Evolutionary conservation across 1,140 invertebrate genomes (phyloP).

Genomic region (Sitodiplosis mosellana): DNA sequence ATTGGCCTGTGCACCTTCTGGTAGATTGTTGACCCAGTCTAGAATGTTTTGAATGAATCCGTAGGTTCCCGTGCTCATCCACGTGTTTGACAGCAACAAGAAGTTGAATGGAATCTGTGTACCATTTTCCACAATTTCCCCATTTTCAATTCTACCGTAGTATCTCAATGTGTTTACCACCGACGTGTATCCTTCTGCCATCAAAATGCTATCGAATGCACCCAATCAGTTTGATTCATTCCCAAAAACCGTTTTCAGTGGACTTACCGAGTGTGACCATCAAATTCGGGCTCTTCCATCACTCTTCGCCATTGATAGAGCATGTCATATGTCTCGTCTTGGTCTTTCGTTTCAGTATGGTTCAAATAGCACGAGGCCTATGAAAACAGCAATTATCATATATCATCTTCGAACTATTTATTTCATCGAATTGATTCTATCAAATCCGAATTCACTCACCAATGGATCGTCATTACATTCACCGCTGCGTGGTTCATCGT

Average conservation of each 20-base stretch:
- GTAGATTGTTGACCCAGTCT: slow-evolving; percentile 36
- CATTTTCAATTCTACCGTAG: slow-evolving; percentile 34
- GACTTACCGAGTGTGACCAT: slow-evolving; percentile 11
- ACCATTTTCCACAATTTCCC: slow-evolving; percentile 27
- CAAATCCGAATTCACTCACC: slow-evolving; percentile 21
- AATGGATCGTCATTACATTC: slow-evolving; percentile 16
- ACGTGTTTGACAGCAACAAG: slow-evolving; percentile 28
- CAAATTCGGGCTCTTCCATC: slow-evolving; percentile 29
- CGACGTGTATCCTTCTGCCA: slow-evolving; percentile 42
- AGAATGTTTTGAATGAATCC: no score
- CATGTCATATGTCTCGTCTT: slow-evolving; percentile 36
- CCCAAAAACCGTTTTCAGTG: no score
- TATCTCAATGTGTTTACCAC: slow-evolving; percentile 36
- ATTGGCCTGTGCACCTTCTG: slow-evolving; percentile 28
- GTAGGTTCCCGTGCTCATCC: no score
- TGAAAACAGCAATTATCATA: slow-evolving; percentile 2
- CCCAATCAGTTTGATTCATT: no score
- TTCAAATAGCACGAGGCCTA: slow-evolving; percentile 32
- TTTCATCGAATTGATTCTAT: neutral
- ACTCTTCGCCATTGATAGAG: slow-evolving; percentile 37
- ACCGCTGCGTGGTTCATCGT: slow-evolving; percentile 33
- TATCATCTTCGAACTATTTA: no score
- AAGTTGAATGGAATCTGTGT: slow-evolving; percentile 47
- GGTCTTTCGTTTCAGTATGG: slow-evolving; percentile 43
- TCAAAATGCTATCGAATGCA: slow-evolving; percentile 30